Percentiles rank a stretch among this genome's conserved stretches.
Conservation (phyloP, 2,797 vertebrate genomes). For the Clarias fuscus region DNA sequence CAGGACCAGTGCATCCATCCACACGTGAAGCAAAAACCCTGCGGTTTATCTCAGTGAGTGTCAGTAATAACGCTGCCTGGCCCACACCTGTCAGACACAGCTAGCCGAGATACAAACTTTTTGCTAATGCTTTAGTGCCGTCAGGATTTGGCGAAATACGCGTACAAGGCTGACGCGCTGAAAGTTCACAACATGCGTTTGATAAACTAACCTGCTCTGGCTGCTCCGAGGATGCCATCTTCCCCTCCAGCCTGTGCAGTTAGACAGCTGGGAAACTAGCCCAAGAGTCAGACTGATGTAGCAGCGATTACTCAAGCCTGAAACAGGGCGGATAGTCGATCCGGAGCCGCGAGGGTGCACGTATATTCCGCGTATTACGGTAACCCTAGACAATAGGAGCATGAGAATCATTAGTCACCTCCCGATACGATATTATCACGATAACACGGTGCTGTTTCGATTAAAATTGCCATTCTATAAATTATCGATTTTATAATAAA, state of each 20-base stretch:
- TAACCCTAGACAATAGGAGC: neutral
- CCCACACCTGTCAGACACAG: conserved; percentile 54
- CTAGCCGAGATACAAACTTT: conserved; percentile 33
- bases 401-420: no score
- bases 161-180: neutral
- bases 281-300: neutral
- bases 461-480: no score
- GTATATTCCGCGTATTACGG: neutral
- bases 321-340: conserved; percentile 39
- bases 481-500: no score
- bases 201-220: conserved; percentile 75
- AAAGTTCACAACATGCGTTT: neutral
- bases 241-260: conserved; percentile 59
- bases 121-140: conserved; percentile 1
- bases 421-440: no score
- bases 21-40: neutral
- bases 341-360: neutral
- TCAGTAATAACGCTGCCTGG: neutral
- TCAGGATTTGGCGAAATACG: neutral
- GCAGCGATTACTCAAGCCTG: conserved; percentile 66
- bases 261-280: conserved; percentile 29
- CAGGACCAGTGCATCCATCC: neutral
- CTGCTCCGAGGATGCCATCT: conserved; percentile 92
- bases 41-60: neutral
- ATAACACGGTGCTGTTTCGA: no score